These are phyloP conservation scores for Emys orbicularis DNA, from an alignment of 2,797 vertebrate species.

Conservation along the genomic window DNA sequence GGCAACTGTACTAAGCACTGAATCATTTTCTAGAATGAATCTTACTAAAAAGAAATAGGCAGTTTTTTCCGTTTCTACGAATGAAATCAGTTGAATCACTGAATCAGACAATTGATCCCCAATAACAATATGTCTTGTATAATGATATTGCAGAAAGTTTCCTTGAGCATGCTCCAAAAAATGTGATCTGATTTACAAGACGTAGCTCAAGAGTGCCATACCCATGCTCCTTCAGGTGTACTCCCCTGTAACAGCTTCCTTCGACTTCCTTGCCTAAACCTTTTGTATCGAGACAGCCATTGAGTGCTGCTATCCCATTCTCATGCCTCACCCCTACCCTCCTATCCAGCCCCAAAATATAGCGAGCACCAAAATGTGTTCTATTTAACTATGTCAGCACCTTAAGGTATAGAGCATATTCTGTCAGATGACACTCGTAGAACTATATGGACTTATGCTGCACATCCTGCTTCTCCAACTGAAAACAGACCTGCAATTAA, in stretches of 20 bases:
- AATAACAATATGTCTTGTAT: neutral
- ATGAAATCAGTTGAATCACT: constrained; percentile 40
- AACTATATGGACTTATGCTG: neutral
- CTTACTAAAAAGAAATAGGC: neutral
- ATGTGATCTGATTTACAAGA: neutral
- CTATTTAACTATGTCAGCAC: neutral
- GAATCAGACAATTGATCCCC: constrained; percentile 3
- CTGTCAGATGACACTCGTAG: accelerated
- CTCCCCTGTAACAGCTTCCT: neutral
- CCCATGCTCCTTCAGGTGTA: neutral
- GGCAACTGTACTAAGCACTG: constrained; percentile 14
- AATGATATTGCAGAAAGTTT: neutral
- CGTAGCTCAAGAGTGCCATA: neutral
- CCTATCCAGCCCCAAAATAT: neutral
- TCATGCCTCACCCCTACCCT: neutral
- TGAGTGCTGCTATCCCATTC: neutral
- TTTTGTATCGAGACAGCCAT: accelerated
- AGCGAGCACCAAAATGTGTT: neutral
- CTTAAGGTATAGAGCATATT: accelerated
- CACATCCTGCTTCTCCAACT: accelerated
- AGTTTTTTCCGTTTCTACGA: constrained; percentile 20
- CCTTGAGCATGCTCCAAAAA: too few relatives aligned
- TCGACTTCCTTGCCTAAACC: accelerated
- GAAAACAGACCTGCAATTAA: constrained; percentile 51
- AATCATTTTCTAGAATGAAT: constrained; percentile 1